Base-by-base conservation (phyloP, 2,113 vertebrate species). In the Gasterosteus nipponicus region DNA sequence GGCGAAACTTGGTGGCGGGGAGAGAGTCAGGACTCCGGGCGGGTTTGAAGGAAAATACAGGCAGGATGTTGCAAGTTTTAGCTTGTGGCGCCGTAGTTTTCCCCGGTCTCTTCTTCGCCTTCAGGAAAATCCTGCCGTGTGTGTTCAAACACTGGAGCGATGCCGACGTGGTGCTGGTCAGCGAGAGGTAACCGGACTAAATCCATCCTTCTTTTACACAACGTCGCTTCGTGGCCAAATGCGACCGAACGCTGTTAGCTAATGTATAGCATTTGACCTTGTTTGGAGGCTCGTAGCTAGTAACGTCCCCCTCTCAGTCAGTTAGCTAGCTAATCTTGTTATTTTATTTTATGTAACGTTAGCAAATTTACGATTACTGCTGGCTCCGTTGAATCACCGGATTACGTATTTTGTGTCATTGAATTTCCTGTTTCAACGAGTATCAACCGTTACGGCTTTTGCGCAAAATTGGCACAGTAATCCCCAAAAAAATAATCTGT, bases 151-250 rank as follows among this genome's bases (percentile, higher is more conserved):
- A 69, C 72, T 95, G 94, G 94, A 94, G 80, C 76, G 93, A 95
- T 90, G 94, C 94, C 59, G 94, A 95, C 79, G 94, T 94, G 87
- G 94, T 95, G 56, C 91, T 95, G 80, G 94, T 95, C 87, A 95
- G 94, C 84, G 94, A 95, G 84, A 94, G 94, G 94, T 95, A 92
- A 90, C 22, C 5, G 1, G 14, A 18, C n/a, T 68, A 3, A 29
- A 38, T 31, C 8, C 19, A 22, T 22, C 33, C 14, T 67, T 31
- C 22, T 7, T 35, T 29, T 8, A 7, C 14, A 8, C 18, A 6
- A 11, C 58, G 16, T 11, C 22, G 22, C 22, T 38, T 6, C 3
- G 33, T 1, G 9, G 0, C 11, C 3, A 10, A 51, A 49, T 18
- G 31, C 6, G 60, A 16, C 46, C 18, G 0, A 29, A 14, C 7